phyloP scores from a whole-genome alignment of 2,113 vertebrate genomes.

The Podarcis raffonei region DNA sequence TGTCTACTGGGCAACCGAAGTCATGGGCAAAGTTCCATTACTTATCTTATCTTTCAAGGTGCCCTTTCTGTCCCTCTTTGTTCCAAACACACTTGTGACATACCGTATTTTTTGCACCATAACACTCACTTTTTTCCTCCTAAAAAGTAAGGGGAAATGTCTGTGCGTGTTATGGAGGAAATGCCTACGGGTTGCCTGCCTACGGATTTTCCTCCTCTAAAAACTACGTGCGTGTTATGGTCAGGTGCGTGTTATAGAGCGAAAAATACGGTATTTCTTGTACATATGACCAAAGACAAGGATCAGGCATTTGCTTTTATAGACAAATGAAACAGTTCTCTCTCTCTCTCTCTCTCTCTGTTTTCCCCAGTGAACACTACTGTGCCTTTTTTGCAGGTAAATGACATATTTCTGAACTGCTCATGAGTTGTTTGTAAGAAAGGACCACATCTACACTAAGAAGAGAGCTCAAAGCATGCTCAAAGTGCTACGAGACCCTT shows the following conservation, averaged over 20 bases:
- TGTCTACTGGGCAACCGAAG: background rate
- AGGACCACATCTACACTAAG: too few relatives aligned
- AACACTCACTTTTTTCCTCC: too few relatives aligned
- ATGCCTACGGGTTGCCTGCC: too few relatives aligned
- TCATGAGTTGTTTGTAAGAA: background rate
- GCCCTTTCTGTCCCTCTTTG: background rate
- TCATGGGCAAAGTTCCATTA: constrained; percentile 10
- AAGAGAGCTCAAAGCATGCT: background rate
- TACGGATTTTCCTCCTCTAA: too few relatives aligned
- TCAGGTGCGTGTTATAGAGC: too few relatives aligned
- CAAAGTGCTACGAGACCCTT: background rate
- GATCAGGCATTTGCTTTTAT: background rate
- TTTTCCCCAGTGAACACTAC: too few relatives aligned
- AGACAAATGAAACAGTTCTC: background rate
- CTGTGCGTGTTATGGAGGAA: too few relatives aligned
- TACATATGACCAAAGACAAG: background rate
- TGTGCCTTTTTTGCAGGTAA: background rate
- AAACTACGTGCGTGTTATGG: too few relatives aligned
- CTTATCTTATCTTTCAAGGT: background rate
- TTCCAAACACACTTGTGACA: background rate
- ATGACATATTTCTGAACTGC: background rate
- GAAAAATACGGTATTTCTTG: too few relatives aligned
- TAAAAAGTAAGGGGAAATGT: too few relatives aligned
- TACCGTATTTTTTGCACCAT: too few relatives aligned
- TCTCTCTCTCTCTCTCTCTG: too few relatives aligned